phyloP scores from a whole-genome alignment of 1,140 invertebrate genomes.

The Psilanteris sp. region DNA sequence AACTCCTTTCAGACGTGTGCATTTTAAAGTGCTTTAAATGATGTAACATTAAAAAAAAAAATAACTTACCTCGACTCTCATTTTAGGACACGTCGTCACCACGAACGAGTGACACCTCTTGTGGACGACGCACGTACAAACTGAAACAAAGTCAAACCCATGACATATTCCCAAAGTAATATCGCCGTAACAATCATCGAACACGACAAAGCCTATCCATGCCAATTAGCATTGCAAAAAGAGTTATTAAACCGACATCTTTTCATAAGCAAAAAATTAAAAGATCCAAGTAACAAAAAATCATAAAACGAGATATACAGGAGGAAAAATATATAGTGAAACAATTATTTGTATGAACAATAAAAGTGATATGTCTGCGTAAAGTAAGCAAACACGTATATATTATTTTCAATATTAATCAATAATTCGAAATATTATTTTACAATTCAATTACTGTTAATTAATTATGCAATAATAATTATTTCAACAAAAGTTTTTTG shows the following conservation, averaged over 20 bases:
- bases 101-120: constrained; percentile 97
- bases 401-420: too few species aligned
- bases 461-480: too few species aligned
- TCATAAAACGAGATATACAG: background rate
- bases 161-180: constrained; percentile 9
- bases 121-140: constrained; percentile 98
- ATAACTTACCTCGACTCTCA: constrained; percentile 90
- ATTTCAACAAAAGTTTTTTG: too few species aligned
- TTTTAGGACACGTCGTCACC: constrained; percentile 96
- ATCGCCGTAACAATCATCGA: constrained; percentile 7
- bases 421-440: too few species aligned
- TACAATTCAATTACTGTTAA: too few species aligned
- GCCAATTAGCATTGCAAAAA: constrained; percentile 44
- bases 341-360: too few species aligned
- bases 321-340: too few species aligned
- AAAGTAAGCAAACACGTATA: too few species aligned
- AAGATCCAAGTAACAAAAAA: constrained; percentile 18
- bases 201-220: constrained; percentile 46
- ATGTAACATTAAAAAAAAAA: too few species aligned
- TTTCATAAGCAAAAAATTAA: constrained; percentile 28
- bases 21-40: too few species aligned
- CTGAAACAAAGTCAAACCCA: constrained; percentile 82
- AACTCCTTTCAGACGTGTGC: too few species aligned
- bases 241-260: constrained; percentile 23
- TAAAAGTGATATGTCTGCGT: too few species aligned